Base-by-base conservation (phyloP, 1,140 invertebrate genomes). In the Bombus superbus region DNA sequence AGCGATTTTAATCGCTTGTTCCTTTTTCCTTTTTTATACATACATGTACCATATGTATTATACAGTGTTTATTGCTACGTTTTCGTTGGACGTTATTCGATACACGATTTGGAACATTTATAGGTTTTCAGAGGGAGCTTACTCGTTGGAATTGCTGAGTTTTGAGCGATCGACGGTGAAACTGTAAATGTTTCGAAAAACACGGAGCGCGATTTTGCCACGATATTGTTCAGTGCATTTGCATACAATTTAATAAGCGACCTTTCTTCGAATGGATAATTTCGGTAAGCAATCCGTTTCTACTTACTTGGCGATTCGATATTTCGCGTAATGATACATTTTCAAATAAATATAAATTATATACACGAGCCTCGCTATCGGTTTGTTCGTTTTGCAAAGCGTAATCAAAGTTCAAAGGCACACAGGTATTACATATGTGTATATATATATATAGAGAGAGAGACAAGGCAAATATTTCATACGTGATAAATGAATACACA, bases 1-100 rank as follows among this genome's bases (percentile, higher is more conserved):
- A 64, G 6, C 53, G n/a, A 81, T 72, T 44, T 44, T 28, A 28
- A 62, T 53, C 25, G 8, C 44, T 32, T 68, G 15, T 10, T 68
- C 35, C 11, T 68, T 68, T 22, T 38, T n/a, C 15, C 15, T 66
- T 66, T n/a, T 35, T 32, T 64, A 40, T 38, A 38, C 5, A 15
- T 32, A 32, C 73, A 13, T 25, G 15, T 32, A 42, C 9, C 35
- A 15, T 53, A 64, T 22, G 38, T 38, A 59, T 59, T 76, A 57
- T 38, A 28, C 32, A 15, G 22, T 62, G 32, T 38, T 77, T 18
- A 18, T 42, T 53, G 18, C n/a, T 22, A 10, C 18, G 22, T 74
- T 73, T 73, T 73, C 25, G 28, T 32, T 73, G 28, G 18, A n/a
- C 72, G 72, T 47, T 32, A 73, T 73, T 73, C 72, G 72, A 73